phyloP scores from a whole-genome alignment of 2,113 vertebrate species.

The Trematocara unimaculatum region DNA sequence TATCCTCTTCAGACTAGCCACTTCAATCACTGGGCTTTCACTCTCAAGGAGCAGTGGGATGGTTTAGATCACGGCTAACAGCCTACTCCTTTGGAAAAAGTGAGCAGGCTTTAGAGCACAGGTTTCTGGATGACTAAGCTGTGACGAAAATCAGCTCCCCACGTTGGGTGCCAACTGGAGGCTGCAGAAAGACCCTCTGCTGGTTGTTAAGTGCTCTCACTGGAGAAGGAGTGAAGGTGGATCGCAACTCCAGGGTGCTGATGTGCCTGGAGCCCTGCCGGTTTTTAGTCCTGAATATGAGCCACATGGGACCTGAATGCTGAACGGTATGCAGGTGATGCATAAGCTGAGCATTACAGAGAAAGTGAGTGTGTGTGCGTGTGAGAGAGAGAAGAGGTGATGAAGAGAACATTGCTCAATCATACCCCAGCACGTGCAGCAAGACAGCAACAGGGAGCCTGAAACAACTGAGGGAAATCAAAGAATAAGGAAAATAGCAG shows the following conservation, averaged over 20 bases:
- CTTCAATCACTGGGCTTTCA: constrained; percentile 62
- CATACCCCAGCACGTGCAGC: constrained; percentile 9
- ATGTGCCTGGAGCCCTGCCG: constrained; percentile 14
- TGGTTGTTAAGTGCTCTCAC: constrained; percentile 12
- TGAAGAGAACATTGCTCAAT: constrained; percentile 34
- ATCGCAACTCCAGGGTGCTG: constrained; percentile 5
- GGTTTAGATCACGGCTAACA: constrained; percentile 9
- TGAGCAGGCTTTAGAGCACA: not conserved
- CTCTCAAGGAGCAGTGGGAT: constrained; percentile 31
- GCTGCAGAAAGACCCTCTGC: not conserved
- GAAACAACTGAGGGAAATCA: constrained; percentile 9
- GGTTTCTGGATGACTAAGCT: constrained; percentile 13
- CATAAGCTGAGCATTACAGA: not conserved
- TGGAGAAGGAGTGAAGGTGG: constrained; percentile 2
- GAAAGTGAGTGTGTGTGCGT: not conserved
- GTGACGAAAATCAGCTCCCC: not conserved
- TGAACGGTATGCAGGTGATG: constrained; percentile 53
- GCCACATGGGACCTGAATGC: constrained; percentile 4
- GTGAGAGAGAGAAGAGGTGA: not conserved
- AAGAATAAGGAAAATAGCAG: not conserved
- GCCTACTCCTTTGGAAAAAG: not conserved
- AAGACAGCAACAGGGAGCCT: constrained; percentile 12
- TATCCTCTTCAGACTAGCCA: constrained; percentile 26
- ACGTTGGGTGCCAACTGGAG: not conserved
- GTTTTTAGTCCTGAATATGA: constrained; percentile 14